phyloP scores from a whole-genome alignment of 92 coral and sea anemone species.

The Heteractis magnifica region DNA sequence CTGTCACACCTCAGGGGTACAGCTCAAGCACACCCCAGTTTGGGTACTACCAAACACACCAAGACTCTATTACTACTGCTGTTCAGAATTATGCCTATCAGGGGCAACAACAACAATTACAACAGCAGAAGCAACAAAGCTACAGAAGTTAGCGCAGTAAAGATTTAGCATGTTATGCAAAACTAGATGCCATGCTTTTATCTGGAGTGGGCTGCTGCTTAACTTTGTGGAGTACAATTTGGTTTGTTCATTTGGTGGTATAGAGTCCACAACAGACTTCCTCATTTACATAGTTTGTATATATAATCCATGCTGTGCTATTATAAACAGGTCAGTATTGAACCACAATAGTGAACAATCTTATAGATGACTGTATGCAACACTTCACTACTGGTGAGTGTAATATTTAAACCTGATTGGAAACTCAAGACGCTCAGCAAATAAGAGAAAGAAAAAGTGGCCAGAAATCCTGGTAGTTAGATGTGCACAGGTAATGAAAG shows the following conservation, averaged over 20 bases:
- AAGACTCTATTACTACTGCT: constrained; percentile 64
- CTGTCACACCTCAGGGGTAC: constrained; percentile 28
- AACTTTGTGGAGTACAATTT: neutral
- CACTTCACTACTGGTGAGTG: too few relatives aligned
- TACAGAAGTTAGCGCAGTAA: constrained; percentile 20
- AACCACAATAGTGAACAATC: too few relatives aligned
- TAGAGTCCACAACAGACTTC: neutral
- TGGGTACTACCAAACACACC: constrained; percentile 93
- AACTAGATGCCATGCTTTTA: too few relatives aligned
- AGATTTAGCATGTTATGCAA: neutral
- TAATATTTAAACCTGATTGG: too few relatives aligned
- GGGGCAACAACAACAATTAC: constrained; percentile 48
- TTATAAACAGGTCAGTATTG: too few relatives aligned
- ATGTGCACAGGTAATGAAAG: too few relatives aligned
- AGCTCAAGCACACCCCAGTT: constrained; percentile 71
- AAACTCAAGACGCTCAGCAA: too few relatives aligned
- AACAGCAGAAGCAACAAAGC: neutral
- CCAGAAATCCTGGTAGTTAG: too few relatives aligned
- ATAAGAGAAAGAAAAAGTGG: too few relatives aligned
- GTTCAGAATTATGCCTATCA: constrained; percentile 56
- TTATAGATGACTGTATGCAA: too few relatives aligned
- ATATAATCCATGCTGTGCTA: too few relatives aligned
- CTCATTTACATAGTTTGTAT: too few relatives aligned
- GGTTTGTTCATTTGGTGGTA: neutral
- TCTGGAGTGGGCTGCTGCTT: neutral